These are phyloP conservation scores for Aphelenchoides fujianensis DNA, from an alignment of 1,140 invertebrate species.

Conservation along the genomic window DNA sequence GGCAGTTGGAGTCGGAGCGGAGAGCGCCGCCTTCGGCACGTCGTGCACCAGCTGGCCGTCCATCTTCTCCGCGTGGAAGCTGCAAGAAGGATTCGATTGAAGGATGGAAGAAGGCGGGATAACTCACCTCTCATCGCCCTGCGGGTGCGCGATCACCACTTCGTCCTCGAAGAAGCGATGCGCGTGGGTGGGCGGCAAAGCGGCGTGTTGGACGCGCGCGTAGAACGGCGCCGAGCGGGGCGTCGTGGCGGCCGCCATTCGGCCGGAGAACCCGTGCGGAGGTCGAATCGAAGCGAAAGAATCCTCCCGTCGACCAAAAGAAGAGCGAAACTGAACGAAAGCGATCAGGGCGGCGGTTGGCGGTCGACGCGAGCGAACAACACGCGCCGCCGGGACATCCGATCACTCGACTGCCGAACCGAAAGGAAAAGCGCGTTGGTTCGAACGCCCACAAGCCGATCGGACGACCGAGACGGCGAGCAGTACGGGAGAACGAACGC, in stretches of 20 bases:
- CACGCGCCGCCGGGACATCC: not conserved
- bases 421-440: too few species aligned
- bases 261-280: not conserved
- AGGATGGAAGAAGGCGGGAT: not conserved
- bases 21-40: not conserved
- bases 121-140: not conserved
- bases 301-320: not conserved
- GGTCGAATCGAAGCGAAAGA: not conserved
- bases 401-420: slow-evolving; percentile 1
- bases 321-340: not conserved
- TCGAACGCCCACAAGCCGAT: too few species aligned
- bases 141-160: not conserved
- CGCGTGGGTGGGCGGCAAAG: not conserved
- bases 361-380: not conserved
- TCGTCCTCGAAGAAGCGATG: not conserved
- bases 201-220: not conserved
- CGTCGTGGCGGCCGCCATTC: not conserved
- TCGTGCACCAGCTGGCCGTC: not conserved
- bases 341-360: not conserved
- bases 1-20: not conserved
- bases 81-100: not conserved
- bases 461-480: too few species aligned
- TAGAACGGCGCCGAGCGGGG: not conserved
- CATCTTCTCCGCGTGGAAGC: not conserved
- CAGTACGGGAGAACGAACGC: too few species aligned